phyloP scores from a whole-genome alignment of 2,113 vertebrate genomes.

The Scatophagus argus region DNA sequence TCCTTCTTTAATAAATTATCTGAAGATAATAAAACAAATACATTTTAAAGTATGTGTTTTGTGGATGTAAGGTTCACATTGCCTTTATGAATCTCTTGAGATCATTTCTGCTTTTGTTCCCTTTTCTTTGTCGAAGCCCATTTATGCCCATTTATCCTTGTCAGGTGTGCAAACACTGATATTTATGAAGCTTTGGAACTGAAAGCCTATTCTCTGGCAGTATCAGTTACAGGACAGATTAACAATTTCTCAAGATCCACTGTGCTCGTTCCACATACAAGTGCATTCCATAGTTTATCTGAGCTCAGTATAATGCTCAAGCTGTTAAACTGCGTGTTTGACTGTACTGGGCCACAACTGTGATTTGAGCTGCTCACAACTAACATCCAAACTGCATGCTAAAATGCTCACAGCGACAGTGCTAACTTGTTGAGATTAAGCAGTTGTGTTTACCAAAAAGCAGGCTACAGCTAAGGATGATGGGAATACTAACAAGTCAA shows the following conservation, averaged over 20 bases:
- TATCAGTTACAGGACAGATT: background rate
- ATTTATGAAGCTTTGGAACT: conserved; percentile 1
- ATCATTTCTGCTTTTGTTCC: background rate
- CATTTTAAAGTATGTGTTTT: background rate
- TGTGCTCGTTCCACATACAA: background rate
- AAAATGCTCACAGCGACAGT: background rate
- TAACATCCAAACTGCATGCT: background rate
- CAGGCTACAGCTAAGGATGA: background rate
- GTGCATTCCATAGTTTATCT: background rate
- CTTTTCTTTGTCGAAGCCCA: conserved; percentile 14
- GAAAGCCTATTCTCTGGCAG: background rate
- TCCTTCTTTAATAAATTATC: background rate
- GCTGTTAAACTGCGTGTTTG: background rate
- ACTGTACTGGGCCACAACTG: too few species aligned
- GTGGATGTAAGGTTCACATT: background rate
- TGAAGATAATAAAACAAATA: background rate
- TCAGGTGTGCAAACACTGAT: background rate
- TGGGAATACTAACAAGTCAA: too few species aligned
- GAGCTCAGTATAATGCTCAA: background rate
- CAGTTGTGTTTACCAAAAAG: background rate
- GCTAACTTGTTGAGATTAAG: background rate
- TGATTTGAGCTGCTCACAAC: too few species aligned
- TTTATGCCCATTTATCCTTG: background rate
- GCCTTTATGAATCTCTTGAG: background rate
- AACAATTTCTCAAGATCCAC: background rate